Percentiles rank a stretch among this genome's conserved stretches.
Evolutionary conservation across 2,113 vertebrate genomes (phyloP).

Genomic region (Carlito syrichta): DNA sequence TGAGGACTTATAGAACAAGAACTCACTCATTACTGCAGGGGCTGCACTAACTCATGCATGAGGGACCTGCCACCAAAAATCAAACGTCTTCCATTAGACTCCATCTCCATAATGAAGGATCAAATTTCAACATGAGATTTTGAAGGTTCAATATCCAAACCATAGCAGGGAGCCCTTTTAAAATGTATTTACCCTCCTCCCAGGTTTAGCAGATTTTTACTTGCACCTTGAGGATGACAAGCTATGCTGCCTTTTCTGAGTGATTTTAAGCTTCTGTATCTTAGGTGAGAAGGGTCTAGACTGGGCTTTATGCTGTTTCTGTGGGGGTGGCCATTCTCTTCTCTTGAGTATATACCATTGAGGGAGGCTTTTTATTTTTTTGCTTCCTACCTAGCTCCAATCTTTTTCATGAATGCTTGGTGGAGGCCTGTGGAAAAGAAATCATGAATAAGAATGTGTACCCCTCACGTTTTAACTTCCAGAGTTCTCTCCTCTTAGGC

Average conservation of each 20-base stretch:
- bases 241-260: background rate
- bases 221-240: background rate
- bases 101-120: background rate
- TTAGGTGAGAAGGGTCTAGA: too few species aligned
- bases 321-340: background rate
- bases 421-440: background rate
- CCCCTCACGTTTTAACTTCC: background rate
- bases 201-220: background rate
- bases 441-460: background rate
- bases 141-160: background rate
- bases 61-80: background rate
- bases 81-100: background rate
- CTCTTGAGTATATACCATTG: background rate
- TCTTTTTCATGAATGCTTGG: background rate
- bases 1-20: background rate
- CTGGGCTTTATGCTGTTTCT: background rate
- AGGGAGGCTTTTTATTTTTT: background rate
- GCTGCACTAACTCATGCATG: background rate
- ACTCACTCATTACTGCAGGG: background rate
- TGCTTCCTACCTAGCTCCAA: fast-evolving
- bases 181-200: background rate
- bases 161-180: background rate
- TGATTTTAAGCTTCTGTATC: background rate
- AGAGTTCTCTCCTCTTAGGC: background rate
- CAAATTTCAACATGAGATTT: background rate